Conservation (phyloP, 2,797 vertebrate genomes). For the Erpetoichthys calabaricus region DNA sequence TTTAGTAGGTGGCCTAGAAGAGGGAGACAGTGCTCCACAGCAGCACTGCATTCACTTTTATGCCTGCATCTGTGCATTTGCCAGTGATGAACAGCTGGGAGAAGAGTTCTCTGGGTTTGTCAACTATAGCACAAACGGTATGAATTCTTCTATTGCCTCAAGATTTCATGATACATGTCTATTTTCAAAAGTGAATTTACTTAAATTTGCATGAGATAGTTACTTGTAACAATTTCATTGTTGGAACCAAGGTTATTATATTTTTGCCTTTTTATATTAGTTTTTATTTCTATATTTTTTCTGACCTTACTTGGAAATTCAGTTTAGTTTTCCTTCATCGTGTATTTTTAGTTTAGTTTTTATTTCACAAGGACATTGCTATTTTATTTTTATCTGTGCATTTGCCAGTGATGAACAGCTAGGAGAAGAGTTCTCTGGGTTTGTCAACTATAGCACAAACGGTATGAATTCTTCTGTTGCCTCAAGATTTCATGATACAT, state of each 20-base stretch:
- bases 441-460: constrained; percentile 49
- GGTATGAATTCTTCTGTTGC: constrained; percentile 38
- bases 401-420: constrained; percentile 75
- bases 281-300: too few relatives aligned
- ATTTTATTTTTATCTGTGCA: constrained; percentile 49
- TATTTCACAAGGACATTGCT: too few relatives aligned
- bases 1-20: too few relatives aligned
- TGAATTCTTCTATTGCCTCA: constrained; percentile 9
- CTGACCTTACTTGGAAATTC: too few relatives aligned
- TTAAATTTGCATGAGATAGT: not conserved
- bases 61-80: constrained; percentile 83
- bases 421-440: constrained; percentile 65
- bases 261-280: too few relatives aligned
- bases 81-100: constrained; percentile 69
- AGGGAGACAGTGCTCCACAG: too few relatives aligned
- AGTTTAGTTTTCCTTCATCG: too few relatives aligned
- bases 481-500: not conserved
- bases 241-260: too few relatives aligned
- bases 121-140: constrained; percentile 48
- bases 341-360: too few relatives aligned
- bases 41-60: constrained; percentile 73
- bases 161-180: too few relatives aligned
- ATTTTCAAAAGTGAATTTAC: not conserved
- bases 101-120: constrained; percentile 73
- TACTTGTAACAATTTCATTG: not conserved